Conservation (phyloP, 2,888 invertebrate genomes). For the Ctenicera cuprea region DNA sequence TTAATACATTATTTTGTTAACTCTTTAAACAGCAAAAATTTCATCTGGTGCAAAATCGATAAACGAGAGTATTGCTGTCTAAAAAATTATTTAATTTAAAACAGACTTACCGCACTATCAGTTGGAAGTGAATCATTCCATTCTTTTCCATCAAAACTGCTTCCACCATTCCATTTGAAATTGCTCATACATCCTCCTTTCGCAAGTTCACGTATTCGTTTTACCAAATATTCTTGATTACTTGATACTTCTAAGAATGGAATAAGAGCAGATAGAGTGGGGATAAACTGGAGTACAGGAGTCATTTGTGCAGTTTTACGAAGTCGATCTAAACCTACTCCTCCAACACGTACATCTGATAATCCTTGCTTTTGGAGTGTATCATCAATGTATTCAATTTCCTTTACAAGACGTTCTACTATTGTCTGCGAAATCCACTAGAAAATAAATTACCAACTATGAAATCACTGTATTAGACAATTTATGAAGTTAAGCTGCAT, state of each 20-base stretch:
- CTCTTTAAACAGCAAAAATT: no score
- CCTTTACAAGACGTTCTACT: conserved; percentile 82
- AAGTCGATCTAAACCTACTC: conserved; percentile 83
- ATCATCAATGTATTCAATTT: conserved; percentile 84
- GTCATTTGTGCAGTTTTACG: conserved; percentile 82
- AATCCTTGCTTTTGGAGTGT: conserved; percentile 82
- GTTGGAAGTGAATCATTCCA: conserved; percentile 91
- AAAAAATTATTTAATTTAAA: conserved; percentile 13
- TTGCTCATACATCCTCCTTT: conserved; percentile 91
- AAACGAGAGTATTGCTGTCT: no score
- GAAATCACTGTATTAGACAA: no score
- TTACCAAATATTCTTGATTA: conserved; percentile 91
- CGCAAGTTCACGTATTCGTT: conserved; percentile 85
- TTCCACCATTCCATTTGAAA: conserved; percentile 92
- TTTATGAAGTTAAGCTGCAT: no score
- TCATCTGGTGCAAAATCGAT: not conserved
- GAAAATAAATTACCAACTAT: conserved; percentile 54
- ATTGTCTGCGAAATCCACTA: conserved; percentile 93
- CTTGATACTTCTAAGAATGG: conserved; percentile 88
- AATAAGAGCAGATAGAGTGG: conserved; percentile 79
- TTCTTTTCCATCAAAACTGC: conserved; percentile 81
- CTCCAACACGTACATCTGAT: conserved; percentile 80
- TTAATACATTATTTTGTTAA: no score
- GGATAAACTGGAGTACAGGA: conserved; percentile 74
- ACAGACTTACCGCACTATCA: conserved; percentile 84